Base-by-base conservation (phyloP, 2,888 invertebrate genomes). In the Drosophila melanosoma region DNA sequence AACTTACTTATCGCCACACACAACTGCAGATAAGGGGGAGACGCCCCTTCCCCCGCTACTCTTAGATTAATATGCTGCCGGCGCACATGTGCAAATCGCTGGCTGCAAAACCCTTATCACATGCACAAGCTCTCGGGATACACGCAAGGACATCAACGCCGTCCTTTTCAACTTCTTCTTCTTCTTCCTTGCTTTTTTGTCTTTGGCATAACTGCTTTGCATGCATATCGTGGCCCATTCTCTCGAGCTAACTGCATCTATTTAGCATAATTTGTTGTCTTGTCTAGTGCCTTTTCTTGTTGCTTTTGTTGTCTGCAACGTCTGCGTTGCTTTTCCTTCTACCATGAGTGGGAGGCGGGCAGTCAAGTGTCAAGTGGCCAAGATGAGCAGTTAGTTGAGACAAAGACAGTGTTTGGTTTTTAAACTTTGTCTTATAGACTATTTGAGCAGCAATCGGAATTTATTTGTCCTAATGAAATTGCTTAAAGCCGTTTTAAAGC, bases 191-290 rank as follows among this genome's bases (percentile, higher is more conserved):
- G 49, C 8, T 49, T 33, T 51, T 40, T 20, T n/a, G 23, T 33
- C 54, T 53, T n/a, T 17, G 60, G 69, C 56, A 60, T 67, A 79
- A 69, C 71, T 74, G 81, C 84, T 89, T 74, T 74, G 73, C 79
- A 83, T 88, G 87, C 86, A 83, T 77, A 85, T 86, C 76, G 77
- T 63, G 66, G 59, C 62, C 53, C 64, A 67, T 53, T 42, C 68
- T 72, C 45, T 38, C 56, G 26, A 58, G 67, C 76, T 68, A 82
- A 86, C 83, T 86, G 86, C 86, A 86, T 87, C 83, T 89, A 69
- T 79, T 86, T 86, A 86, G 89, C 86, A 86, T 86, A 86, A 86
- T 89, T 85, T 89, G 82, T 73, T 73, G 81, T 66, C 84, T 76
- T 77, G 67, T 74, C 73, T 65, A 52, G 32, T 65, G 54, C 60